Base-by-base conservation (phyloP, 2,888 invertebrate species). In the Theretra japonica region DNA sequence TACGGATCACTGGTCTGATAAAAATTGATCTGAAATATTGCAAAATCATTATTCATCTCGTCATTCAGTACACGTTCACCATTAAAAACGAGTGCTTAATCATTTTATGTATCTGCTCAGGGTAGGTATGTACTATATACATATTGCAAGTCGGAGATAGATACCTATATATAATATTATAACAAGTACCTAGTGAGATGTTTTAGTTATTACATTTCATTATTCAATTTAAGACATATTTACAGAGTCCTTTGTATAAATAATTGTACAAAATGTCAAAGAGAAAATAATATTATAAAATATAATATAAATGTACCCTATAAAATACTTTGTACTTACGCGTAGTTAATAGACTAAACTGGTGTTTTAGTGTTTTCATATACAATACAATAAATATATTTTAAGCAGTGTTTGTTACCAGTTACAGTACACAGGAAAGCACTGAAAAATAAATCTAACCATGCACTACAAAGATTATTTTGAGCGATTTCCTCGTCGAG, bases 1-100 rank as follows among this genome's bases (percentile, higher is more conserved):
- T 87, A 84, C 84, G 88, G 85, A 82, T 83, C 86, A 84, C 79
- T 87, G 88, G 83, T 82, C 84, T 85, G 83, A 81, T 85, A 84
- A 82, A 83, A 81, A 84, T 78, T 53, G 82, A 83, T 79, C 81
- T 79, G 72, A 77, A 80, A 82, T 86, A 81, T 76, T 83, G 85
- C 79, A 74, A 72, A 75, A 76, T 87, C 88, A 87, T 82, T 74
- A 80, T 75, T 77, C 78, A 76, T 73, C 71, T 72, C 70, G 58
- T 19, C 50, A 19, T 41, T 19, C 23, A 68, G 56, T 68, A 65
- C 56, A 17, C 11, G 23, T 25, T 21, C 28, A 71, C 25, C 65
- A 71, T 68, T 65, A 65, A 33, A 48, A 65, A 53, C 68, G 68
- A 59, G 58, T 71, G 68, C 68, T 41, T 21, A 56, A 30, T 56